Evolutionary conservation across 2,888 invertebrate genomes (phyloP), one percentile per base, ranked within the genome.

Genomic region (Phyllotreta striolata): DNA sequence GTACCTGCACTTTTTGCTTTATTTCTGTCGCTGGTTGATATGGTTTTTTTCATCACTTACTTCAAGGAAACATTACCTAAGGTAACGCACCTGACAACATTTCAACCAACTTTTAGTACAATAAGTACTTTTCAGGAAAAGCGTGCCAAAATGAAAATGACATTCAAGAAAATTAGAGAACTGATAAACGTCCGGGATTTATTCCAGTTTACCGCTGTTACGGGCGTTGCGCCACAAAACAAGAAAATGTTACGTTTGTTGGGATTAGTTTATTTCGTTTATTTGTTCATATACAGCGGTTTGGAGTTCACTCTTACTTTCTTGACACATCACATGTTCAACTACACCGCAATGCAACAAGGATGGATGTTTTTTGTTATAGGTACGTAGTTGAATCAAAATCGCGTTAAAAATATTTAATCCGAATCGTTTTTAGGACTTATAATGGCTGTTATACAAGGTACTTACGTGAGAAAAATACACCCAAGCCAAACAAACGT

Each of bases 231-330:
- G 7, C 73, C 73, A 57, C 8, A 34, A 3, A 35, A 49, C 34
- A 49, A 49, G 49, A 34, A 35, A 14, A 34, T 5, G 37, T 35
- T 49, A 8, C 49, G 37, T 7, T 35, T 83, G 61, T 81, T 95
- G 70, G 94, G 95, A 57, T 77, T 87, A 54, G 88, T 91, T 47
- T 94, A 94, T 80, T 98, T 98, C 80, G 82, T 95, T 7, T 98
- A 96, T 83, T 84, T 98, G 68, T 95, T 98, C 78, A 85, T 96
- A 65, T 98, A 96, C 81, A 97, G 98, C 58, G 98, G 98, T 1
- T 84, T 99, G 62, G 98, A 99, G 83, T 99, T 98, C 79, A 98
- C 98, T 0, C 84, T 99, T 39, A 96, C 98, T 58, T 99, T 99
- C 84, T 85, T 98, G 52, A 96, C 96, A 59, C 97, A 97, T 83